Percentiles rank a stretch among this genome's conserved stretches.
phyloP scores from a whole-genome alignment of 2,888 invertebrate genomes.

The Heliconius hortense region DNA sequence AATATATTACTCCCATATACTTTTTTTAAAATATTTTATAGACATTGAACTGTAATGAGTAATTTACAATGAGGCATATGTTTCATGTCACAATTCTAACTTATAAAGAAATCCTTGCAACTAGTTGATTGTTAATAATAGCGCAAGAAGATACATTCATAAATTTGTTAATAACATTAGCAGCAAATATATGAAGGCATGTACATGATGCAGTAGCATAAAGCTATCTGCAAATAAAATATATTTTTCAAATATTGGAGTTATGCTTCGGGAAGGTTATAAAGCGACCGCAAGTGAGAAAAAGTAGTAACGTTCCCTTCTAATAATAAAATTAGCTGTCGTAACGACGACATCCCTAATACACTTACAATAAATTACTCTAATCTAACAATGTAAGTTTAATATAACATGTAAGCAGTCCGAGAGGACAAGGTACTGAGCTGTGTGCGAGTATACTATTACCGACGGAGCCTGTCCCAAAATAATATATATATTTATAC shows the following conservation, averaged over 20 bases:
- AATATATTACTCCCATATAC: constrained; percentile 36
- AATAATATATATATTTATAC: constrained; percentile 50
- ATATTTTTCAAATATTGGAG: constrained; percentile 44
- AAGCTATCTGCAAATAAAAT: constrained; percentile 46
- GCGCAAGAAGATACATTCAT: constrained; percentile 44
- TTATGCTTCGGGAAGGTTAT: constrained; percentile 57
- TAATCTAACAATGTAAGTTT: constrained; percentile 75
- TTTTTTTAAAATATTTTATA: constrained; percentile 38
- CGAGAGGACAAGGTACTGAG: constrained; percentile 72
- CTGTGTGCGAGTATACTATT: constrained; percentile 67
- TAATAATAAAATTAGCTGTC: constrained; percentile 58
- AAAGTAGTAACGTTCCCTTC: constrained; percentile 57
- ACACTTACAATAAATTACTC: constrained; percentile 77
- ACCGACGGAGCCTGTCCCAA: constrained; percentile 55
- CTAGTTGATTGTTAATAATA: constrained; percentile 23
- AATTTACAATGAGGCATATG: constrained; percentile 32
- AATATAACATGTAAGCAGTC: constrained; percentile 64
- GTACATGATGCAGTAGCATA: constrained; percentile 25
- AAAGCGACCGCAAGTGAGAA: constrained; percentile 71
- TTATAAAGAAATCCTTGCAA: neutral
- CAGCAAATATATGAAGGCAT: constrained; percentile 52
- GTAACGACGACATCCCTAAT: constrained; percentile 70
- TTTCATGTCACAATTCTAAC: constrained; percentile 8
- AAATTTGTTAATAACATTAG: constrained; percentile 43
- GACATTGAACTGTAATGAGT: constrained; percentile 33